Evolutionary conservation across 2,113 vertebrate species (phyloP).

Genomic region (Formicarius rufipectus): DNA sequence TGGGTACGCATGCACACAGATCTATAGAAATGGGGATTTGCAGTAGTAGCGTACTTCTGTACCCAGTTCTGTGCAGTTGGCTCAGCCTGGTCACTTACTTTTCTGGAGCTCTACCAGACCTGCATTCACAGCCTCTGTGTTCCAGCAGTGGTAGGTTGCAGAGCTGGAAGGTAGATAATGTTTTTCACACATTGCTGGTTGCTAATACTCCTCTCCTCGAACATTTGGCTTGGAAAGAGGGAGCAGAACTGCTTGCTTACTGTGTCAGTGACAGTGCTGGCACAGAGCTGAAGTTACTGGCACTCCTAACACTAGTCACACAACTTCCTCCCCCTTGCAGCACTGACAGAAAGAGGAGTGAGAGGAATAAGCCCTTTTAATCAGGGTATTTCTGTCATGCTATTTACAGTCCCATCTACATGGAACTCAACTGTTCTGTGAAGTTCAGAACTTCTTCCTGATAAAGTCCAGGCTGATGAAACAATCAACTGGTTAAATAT

Average conservation of each 20-base stretch:
- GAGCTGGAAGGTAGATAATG: background rate
- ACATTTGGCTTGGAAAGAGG: background rate
- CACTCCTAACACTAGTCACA: background rate
- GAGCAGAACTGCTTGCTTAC: background rate
- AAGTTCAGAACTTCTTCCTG: slow-evolving; percentile 19
- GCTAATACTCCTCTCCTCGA: background rate
- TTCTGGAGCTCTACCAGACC: background rate
- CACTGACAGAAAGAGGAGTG: background rate
- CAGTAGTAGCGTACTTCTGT: background rate
- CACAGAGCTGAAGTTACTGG: background rate
- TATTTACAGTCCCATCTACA: background rate
- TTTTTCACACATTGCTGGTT: background rate
- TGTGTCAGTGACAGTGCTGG: background rate
- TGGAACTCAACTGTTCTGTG: background rate
- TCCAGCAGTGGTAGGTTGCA: background rate
- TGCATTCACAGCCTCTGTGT: background rate
- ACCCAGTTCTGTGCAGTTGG: background rate
- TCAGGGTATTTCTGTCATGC: background rate
- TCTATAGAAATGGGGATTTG: background rate
- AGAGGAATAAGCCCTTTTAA: background rate
- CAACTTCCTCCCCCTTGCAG: background rate
- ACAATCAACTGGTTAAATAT: slow-evolving; percentile 29
- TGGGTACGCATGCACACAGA: accelerated
- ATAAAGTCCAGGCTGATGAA: background rate
- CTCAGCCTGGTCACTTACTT: background rate